Conservation (phyloP, 2,888 invertebrate species). For the Arenicola marina region DNA sequence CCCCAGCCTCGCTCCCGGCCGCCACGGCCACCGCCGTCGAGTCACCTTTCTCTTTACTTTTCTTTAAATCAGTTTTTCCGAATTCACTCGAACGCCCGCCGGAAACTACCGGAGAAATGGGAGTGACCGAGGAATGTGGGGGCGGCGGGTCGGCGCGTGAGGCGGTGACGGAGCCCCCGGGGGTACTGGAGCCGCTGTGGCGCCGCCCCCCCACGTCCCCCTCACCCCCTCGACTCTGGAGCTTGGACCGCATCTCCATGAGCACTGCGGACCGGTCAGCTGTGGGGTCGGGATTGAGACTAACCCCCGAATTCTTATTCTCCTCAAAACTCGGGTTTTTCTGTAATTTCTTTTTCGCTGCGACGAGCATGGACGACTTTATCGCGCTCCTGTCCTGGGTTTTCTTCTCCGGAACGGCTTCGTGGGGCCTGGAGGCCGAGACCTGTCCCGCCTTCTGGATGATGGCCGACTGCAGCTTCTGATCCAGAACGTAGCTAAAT, state of each 20-base stretch:
- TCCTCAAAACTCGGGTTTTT: background rate
- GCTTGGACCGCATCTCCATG: constrained; percentile 19
- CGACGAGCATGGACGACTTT: background rate
- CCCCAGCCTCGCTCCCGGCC: no score
- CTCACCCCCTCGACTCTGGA: constrained; percentile 1
- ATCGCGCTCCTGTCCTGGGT: constrained; percentile 5
- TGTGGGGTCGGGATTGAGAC: no score
- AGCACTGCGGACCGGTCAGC: background rate
- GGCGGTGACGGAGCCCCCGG: no score
- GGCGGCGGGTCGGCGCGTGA: no score
- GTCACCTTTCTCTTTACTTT: no score
- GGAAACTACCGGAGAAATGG: no score
- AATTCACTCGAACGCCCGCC: no score
- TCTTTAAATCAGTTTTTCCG: no score
- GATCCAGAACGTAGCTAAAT: constrained; percentile 33
- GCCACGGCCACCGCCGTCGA: no score
- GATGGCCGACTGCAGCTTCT: constrained; percentile 23
- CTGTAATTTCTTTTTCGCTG: background rate
- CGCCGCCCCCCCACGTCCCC: no score
- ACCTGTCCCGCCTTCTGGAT: constrained; percentile 28
- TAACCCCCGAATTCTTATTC: background rate
- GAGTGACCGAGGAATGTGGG: no score
- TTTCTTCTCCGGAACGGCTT: constrained; percentile 22
- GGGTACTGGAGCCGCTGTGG: no score
- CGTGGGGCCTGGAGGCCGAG: constrained; percentile 30